phyloP scores from a whole-genome alignment of 2,888 invertebrate genomes.

The Carcina quercana region DNA sequence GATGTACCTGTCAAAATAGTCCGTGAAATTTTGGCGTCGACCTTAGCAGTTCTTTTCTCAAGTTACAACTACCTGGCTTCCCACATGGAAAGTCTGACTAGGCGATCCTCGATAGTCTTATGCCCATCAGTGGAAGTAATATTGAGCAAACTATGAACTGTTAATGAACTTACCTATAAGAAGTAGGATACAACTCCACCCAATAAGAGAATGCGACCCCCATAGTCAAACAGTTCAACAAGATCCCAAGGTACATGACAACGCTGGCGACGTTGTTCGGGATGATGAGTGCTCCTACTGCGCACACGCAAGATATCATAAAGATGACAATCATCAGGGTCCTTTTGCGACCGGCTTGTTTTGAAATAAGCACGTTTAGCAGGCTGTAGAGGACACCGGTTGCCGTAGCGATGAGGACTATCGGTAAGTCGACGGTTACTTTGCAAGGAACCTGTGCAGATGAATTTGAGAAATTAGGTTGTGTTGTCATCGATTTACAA shows the following conservation, averaged over 20 bases:
- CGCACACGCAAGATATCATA: background rate
- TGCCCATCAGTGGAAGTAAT: too few species aligned
- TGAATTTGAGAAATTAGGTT: too few species aligned
- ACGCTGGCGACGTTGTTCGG: background rate
- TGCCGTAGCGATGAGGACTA: background rate
- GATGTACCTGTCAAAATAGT: too few species aligned
- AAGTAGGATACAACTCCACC: conserved; percentile 19
- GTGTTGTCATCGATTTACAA: too few species aligned
- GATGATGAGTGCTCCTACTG: background rate
- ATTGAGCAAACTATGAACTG: too few species aligned
- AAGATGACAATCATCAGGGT: background rate
- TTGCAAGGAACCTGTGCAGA: too few species aligned
- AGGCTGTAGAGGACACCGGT: background rate
- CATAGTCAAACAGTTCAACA: background rate
- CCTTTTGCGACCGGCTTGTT: background rate
- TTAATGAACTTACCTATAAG: conserved; percentile 19
- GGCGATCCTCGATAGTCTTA: too few species aligned
- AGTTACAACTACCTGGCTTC: too few species aligned
- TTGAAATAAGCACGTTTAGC: background rate
- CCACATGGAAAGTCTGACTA: too few species aligned
- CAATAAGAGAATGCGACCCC: background rate
- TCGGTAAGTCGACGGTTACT: background rate
- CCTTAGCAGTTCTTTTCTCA: too few species aligned
- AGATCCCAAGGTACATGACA: background rate
- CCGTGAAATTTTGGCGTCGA: too few species aligned